Evolutionary conservation across 2,888 invertebrate genomes (phyloP), one percentile per base, ranked within the genome.

Genomic region (Alloscopus bannaensis): DNA sequence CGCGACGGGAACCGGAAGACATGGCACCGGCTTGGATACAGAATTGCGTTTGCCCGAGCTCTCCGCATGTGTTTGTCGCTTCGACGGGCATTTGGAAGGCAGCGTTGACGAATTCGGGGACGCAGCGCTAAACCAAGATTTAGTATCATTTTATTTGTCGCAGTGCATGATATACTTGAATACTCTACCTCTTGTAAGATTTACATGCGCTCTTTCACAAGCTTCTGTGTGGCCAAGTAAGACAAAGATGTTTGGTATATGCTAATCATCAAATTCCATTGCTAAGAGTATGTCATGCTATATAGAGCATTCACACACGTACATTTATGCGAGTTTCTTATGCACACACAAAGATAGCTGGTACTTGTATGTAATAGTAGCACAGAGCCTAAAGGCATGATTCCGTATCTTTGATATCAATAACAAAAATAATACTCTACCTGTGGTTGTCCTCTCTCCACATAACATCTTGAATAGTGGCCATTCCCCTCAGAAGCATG

Each of bases 71-170:
- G 88, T 98, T 98, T 18, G 98, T 97, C 11, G 96, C 95, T 84
- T 97, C 96, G 89, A 98, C 95, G 82, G 92, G 91, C 69, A 95
- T 91, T 88, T 93, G 93, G 89, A 94, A 99, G 8, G 98, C 99
- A 3, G 98, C 97, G 88, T 99, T 99, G 88, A 95, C 96, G 89
- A 99, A 99, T 87, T 95, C 95, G 0, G 99, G 98, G 87, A 96
- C 94, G 89, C 99, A 99, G 90, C 95, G 92, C 95, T 96, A 20
- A 18, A 55, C 4, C 22, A 55, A 55, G 6, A 13, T 55, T 36
- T 13, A 36, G 36, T 6, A 36, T 36, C 13, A 6, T 36, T 36
- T 36, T 36, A 36, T 13, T 36, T 36, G 6, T 36, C 36, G n/a
- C n/a, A n/a, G n/a, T n/a, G n/a, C n/a, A n/a, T n/a, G n/a, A n/a